Evolutionary conservation across 2,113 vertebrate species (phyloP), one percentile per base, ranked within the genome.

Genomic region (Puma concolor): DNA sequence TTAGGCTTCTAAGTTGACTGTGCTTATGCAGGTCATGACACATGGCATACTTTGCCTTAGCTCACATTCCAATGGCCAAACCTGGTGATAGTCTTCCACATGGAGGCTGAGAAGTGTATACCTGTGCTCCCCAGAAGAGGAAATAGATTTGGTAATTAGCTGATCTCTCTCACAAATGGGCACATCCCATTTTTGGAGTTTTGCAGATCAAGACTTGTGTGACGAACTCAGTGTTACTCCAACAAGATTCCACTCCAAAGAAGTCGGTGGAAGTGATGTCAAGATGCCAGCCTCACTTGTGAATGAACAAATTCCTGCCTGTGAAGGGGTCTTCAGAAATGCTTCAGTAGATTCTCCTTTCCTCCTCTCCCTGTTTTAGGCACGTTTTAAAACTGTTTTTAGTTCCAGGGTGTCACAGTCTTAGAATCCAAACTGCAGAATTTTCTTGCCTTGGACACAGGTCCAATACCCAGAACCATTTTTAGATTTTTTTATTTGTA

Each of bases 401-500:
- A 91, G 71, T 87, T 79, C 1, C 13, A 95, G 29, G 12, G 54
- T 76, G 33, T 44, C 27, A 71, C 6, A 76, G 12, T 84, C 19
- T 94, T 76, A 81, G 54, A 90, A 94, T 92, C 11, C 23, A 89
- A 87, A 92, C 33, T 27, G 2, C 27, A 80, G 63, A 81, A 83
- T 84, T 54, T 72, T 88, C 31, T 88, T 66, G 41, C 15, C 7
- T 94, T 7, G n/a, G 74, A 77, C 9, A 7, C 38, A 29, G 82
- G 21, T 84, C 64, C 31, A 90, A 41, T 21, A 96, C 4, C 12
- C 41, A 80, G 48, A 72, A 27, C 8, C 41, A 84, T 74, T 94
- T 98, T 97, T 82, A 94, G 29, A 89, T 74, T 98, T 93, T 91
- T 25, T 91, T 25, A 84, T 88, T 88, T 92, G 57, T 27, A 67